Evolutionary conservation across 1,140 invertebrate species (phyloP).

Genomic region (Drosophila ambigua): DNA sequence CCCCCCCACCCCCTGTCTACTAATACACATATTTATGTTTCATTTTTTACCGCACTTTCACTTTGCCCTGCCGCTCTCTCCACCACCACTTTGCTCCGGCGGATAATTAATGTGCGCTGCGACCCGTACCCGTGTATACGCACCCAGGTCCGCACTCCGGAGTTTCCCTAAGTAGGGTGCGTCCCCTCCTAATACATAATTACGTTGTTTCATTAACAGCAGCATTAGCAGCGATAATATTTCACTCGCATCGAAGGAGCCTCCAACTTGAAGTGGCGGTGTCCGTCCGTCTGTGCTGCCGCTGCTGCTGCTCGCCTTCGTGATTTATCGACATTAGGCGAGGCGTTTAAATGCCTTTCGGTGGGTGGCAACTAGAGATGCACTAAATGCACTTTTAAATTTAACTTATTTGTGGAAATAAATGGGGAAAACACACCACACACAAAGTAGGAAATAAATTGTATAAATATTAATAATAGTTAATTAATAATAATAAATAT

Average conservation of each 20-base stretch:
- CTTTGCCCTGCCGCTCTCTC: conserved; percentile 16
- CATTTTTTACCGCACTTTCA: conserved; percentile 47
- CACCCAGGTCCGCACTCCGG: not conserved
- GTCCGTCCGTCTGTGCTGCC: conserved; percentile 1
- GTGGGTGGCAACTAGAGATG: conserved; percentile 71
- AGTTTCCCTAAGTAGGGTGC: conserved; percentile 68
- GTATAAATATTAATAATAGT: too few relatives aligned
- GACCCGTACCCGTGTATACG: conserved; percentile 17
- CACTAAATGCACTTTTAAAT: not conserved
- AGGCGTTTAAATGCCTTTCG: conserved; percentile 60
- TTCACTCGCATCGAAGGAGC: conserved; percentile 58
- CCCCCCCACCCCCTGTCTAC: conserved; percentile 8
- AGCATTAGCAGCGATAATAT: conserved; percentile 79
- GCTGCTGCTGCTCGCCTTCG: conserved; percentile 32
- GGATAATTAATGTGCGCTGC: conserved; percentile 73
- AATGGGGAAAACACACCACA: too few relatives aligned
- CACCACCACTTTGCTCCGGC: conserved; percentile 12
- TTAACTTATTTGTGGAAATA: not conserved
- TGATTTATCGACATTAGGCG: conserved; percentile 74
- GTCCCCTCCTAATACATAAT: conserved; percentile 71
- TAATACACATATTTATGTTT: not conserved
- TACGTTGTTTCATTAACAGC: conserved; percentile 81
- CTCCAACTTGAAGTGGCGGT: conserved; percentile 56
- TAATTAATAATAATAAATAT: too few relatives aligned
- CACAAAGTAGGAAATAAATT: too few relatives aligned